These are phyloP conservation scores for Plebejus anna DNA, from an alignment of 2,888 invertebrate genomes.

Conservation along the genomic window DNA sequence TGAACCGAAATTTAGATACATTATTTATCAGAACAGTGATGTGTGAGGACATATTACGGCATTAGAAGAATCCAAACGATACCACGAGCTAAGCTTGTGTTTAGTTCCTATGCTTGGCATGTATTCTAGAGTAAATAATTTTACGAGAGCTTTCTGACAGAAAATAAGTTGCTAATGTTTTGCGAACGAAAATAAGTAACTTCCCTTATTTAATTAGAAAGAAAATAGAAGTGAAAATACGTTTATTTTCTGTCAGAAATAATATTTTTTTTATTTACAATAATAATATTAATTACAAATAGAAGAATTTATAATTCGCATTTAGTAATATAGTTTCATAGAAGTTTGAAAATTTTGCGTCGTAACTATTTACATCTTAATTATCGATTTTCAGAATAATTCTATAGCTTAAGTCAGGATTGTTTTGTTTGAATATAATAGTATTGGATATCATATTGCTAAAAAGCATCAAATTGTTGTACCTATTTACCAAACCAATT, in stretches of 20 bases:
- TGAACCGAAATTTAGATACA: conserved; percentile 36
- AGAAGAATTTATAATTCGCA: conserved; percentile 14
- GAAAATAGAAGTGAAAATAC: not conserved
- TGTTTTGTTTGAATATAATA: not conserved
- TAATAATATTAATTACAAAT: conserved; percentile 7
- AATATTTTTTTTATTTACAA: conserved; percentile 1
- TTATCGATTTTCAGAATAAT: not conserved
- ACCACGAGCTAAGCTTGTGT: conserved; percentile 74
- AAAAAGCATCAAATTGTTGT: conserved; percentile 1
- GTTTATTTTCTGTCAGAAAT: not conserved
- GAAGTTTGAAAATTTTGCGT: conserved; percentile 24
- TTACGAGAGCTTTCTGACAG: conserved; percentile 5
- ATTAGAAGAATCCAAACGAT: conserved; percentile 52
- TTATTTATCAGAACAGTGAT: conserved; percentile 45
- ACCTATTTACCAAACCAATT: conserved; percentile 1
- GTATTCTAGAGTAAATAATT: conserved; percentile 14
- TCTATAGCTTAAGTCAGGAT: not conserved
- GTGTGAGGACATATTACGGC: conserved; percentile 45
- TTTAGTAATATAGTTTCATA: conserved; percentile 23
- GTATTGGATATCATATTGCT: not conserved
- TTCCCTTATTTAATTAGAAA: not conserved
- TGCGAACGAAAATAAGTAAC: not conserved
- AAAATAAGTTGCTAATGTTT: not conserved
- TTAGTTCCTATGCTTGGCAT: conserved; percentile 69
- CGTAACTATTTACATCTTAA: not conserved